Base-by-base conservation (phyloP, 1,140 invertebrate genomes). In the Papilio aristodemus region DNA sequence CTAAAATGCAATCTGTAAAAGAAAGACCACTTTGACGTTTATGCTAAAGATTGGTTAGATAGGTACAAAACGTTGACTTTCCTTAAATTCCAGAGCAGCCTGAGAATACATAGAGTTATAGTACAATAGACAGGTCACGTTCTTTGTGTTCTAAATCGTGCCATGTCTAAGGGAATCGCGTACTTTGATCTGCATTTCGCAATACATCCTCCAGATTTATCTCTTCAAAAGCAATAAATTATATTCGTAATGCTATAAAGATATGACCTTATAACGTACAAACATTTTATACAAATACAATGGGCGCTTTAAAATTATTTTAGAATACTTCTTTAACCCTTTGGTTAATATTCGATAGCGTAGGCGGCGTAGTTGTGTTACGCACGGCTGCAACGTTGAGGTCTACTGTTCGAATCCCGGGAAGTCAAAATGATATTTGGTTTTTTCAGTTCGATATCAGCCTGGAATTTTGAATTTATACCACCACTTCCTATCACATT, bases 141-240 rank as follows among this genome's bases (percentile, higher is more conserved):
- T 36, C 57, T n/a, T 19, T 38, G 36, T 62, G 38, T 38, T 62
- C 59, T 62, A 38, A 62, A 62, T 39, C 59, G 59, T 62, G 59
- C 14, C 36, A 4, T 17, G 32, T 62, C 59, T 38, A 36, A 17
- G 32, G 9, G 17, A 62, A 62, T 62, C 59, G 32, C 59, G 17
- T 0, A n/a, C 32, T 62, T 4, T 39, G 59, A 62, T 62, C 59
- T 62, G 32, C 32, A 38, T 62, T 62, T 39, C 27, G 27, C 59
- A 59, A 59, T 59, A 13, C 27, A 39, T 62, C 32, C 43, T 50
- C 14, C 14, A 19, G 36, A 62, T 62, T 62, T 62, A 62, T 62
- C 36, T 62, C 14, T 62, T 37, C 17, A 10, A 6, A 39, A 39
- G 36, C 14, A 38, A 62, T 62, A 62, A 62, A 62, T 62, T 37